Evolutionary conservation across 2,113 vertebrate species (phyloP), one percentile per base, ranked within the genome.

Genomic region (Microcebus lehilahytsara): DNA sequence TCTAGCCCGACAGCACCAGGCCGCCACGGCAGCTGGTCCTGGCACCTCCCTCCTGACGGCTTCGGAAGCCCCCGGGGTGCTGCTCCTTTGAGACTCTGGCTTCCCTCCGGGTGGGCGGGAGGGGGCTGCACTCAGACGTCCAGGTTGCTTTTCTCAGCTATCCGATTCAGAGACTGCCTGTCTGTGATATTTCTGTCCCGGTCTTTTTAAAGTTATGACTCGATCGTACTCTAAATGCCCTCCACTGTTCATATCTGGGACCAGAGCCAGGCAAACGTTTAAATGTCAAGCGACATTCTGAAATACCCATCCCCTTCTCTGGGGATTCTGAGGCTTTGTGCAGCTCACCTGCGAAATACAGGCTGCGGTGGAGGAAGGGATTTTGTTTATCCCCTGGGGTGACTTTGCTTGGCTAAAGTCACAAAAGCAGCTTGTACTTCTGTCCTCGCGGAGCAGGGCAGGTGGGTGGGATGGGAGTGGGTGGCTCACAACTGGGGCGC

Each of bases 71-170:
- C 37, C 9, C 3, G 0, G 40, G 4, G 6, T 17, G 25, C 20
- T 16, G n/a, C 42, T 10, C 2, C 91, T 2, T 0, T 3, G 78
- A 19, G 27, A 9, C 12, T 14, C 22, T 1, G 19, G 5, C 34
- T 22, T 34, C 46, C 34, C 8, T 19, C n/a, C 17, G 5, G 17
- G 9, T 2, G 3, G 16, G 20, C 49, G 6, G n/a, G 34, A 23
- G 13, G 17, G 4, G 34, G 3, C 64, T 49, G 22, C 7, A 0
- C 25, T 81, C 0, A 9, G 5, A 49, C 19, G 1, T 0, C 32
- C 19, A 6, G 5, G 16, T 25, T 40, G 6, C 3, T 22, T 22
- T 37, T 58, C 17, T 60, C 22, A 9, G 17, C 22, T 25, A 13
- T 37, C 16, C 10, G 22, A n/a, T 2, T 13, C 16, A 0, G 32